Base-by-base conservation (phyloP, 2,797 vertebrate species). In the Natrix natrix region DNA sequence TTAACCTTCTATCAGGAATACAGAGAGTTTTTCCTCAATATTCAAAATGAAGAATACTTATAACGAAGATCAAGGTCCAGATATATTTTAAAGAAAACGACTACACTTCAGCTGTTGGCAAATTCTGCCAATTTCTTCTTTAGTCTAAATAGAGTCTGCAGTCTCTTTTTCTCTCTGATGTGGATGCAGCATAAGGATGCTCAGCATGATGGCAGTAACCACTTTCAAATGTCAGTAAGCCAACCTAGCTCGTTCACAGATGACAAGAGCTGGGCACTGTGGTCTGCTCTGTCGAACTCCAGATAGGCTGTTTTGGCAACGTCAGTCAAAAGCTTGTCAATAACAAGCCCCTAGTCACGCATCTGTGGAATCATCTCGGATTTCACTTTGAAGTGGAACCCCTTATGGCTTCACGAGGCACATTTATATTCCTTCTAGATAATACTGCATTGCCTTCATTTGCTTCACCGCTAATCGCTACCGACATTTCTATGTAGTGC, bases 401-500 rank as follows among this genome's bases (percentile, higher is more conserved):
- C 74, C 90, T 59, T n/a, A 69, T 66, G 69, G 59, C 12, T 92
- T 86, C 87, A 28, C 20, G 14, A 55, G 43, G 37, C 87, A 88
- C 54, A 60, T 94, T 92, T 86, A 7, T 93, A 89, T 48, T 89
- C 94, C 37, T 43, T 95, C 56, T 66, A 89, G 93, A 48, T 93
- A 92, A 69, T 69, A 17, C 0, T 0, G 37, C 2, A 28, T 0
- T 0, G 52, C 2, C 91, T 20, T 2, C 12, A 92, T 94, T 92
- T 16, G 1, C 92, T 91, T 95, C 86, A 69, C 93, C 90, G 22
- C n/a, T 93, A 91, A 87, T 94, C 63, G 91, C 1, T 0, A 14
- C 6, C 91, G 88, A 93, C 12, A 26, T 93, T 94, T 93, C 32
- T 57, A 48, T 94, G 20, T 92, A 87, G 1, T 89, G 28, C 92